Conservation (phyloP, 2,113 vertebrate species). For the Eubucco bourcierii region DNA sequence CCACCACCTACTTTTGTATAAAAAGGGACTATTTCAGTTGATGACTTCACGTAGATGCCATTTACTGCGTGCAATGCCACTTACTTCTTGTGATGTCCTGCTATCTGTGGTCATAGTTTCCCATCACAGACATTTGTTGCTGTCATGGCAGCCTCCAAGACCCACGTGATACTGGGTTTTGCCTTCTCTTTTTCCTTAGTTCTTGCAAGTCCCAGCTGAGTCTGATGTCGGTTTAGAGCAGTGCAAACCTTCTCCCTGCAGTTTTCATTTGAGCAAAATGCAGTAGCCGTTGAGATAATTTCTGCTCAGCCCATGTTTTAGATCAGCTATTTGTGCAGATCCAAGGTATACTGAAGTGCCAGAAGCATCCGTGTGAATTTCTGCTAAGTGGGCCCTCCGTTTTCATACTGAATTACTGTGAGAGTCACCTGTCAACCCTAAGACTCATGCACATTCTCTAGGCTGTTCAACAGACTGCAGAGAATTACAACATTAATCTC, state of each 20-base stretch:
- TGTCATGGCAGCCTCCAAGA: background rate
- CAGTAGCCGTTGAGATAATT: background rate
- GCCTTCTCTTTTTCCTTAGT: background rate
- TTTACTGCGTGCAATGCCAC: too few relatives aligned
- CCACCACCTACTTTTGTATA: background rate
- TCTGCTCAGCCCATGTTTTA: background rate
- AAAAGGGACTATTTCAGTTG: background rate
- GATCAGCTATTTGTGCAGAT: background rate
- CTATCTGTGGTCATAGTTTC: background rate
- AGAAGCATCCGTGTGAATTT: background rate
- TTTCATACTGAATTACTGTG: background rate
- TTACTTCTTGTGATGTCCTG: background rate
- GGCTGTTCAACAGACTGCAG: background rate
- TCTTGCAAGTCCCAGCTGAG: background rate
- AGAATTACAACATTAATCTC: slow-evolving; percentile 11
- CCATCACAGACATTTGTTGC: rapidly evolving
- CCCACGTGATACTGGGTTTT: background rate
- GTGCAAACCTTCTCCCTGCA: background rate
- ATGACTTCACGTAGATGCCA: background rate
- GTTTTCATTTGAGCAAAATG: background rate
- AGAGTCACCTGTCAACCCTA: background rate
- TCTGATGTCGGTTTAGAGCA: background rate
- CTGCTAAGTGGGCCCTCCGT: background rate
- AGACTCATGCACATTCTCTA: background rate
- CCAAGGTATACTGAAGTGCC: background rate